Evolutionary conservation across 2,113 vertebrate genomes (phyloP).

Genomic region (Marmota monax): DNA sequence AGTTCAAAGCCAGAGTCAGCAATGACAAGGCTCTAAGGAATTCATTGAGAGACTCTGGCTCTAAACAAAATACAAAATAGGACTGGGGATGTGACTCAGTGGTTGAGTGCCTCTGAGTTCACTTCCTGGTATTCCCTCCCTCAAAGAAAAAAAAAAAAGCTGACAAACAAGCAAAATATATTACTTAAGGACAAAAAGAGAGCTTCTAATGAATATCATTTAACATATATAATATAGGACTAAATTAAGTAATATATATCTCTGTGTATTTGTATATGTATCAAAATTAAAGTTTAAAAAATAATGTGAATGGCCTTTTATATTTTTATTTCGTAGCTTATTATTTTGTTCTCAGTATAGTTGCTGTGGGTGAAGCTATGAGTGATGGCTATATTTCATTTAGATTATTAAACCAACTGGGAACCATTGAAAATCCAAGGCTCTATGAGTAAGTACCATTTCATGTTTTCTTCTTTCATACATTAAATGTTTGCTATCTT

Average conservation of each 20-base stretch:
- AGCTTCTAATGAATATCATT: not conserved
- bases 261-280: not conserved
- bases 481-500: conserved; percentile 23
- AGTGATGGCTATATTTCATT: conserved; percentile 68
- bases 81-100: too few relatives aligned
- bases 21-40: too few relatives aligned
- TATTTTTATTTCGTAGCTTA: conserved; percentile 78
- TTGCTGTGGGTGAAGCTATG: conserved; percentile 45
- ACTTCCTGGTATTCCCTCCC: too few relatives aligned
- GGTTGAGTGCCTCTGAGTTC: too few relatives aligned
- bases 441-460: conserved; percentile 77
- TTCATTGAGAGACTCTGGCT: too few relatives aligned
- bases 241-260: not conserved
- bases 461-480: conserved; percentile 18
- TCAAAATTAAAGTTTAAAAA: conserved; percentile 13
- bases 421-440: conserved; percentile 16
- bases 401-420: conserved; percentile 66
- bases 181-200: not conserved
- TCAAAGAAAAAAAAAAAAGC: not conserved
- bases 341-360: conserved; percentile 77
- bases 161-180: not conserved
- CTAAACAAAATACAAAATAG: too few relatives aligned
- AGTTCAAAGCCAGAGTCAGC: too few relatives aligned
- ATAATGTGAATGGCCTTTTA: not conserved
- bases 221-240: not conserved